Base-by-base conservation (phyloP, 2,888 invertebrate genomes). In the Meteorus cinctellus region DNA sequence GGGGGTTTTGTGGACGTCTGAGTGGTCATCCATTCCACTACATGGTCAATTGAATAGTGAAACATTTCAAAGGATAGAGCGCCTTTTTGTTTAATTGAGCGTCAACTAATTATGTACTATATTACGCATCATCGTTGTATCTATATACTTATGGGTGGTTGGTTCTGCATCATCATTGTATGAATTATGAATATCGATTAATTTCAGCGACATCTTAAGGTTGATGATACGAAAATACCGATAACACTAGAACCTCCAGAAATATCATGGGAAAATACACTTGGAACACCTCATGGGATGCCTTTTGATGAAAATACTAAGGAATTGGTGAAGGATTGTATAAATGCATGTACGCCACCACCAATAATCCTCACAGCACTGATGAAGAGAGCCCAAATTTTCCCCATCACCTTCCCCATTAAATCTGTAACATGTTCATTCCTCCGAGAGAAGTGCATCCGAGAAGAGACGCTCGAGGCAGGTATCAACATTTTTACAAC, bases 341-440 rank as follows among this genome's bases (percentile, higher is more conserved):
- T 87, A 55, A 82, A 86, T 19, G 79, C 83, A n/a, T 81, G 83
- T 10, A 75, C 83, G 41, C 85, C 88, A 3, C 72, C 82, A 0
- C 86, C 85, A 6, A 81, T 82, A 14, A 85, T 84, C 66, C 74
- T 88, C 36, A 72, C 85, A 10, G 85, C 87, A 34, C 72, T 91
- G 71, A 84, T 90, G 24, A 83, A 86, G 45, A 86, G 87, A 29
- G 90, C 90, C 83, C 87, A 88, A 29, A 77, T 82, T 34, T 90
- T 90, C 77, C 90, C 90, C 6, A 82, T 89, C 19, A 79, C 86
- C 19, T 90, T 91, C 80, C 90, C 91, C 19, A 84, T 90, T 27
- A 86, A 87, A 67, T 85, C 88, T 1, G 83, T 87, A 10, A 84
- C 87, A 72, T 89, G 88, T 81, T 81, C 74, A 10, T 76, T 80